phyloP scores from a whole-genome alignment of 2,797 vertebrate species.

The Manis crassicaudata region DNA sequence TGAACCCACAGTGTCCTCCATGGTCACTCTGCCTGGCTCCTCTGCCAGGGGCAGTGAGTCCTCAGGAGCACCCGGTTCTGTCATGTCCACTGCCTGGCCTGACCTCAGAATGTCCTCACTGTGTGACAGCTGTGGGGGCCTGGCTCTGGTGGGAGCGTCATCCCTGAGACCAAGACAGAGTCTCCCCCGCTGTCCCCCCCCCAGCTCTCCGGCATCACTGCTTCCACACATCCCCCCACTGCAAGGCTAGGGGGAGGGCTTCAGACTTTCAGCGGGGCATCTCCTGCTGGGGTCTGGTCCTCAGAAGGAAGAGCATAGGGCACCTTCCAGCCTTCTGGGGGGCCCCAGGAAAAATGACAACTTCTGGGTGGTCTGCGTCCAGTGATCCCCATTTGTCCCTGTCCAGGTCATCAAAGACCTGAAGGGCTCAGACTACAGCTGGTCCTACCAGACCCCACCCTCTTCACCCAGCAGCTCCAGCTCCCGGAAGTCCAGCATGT shows the following conservation, averaged over 20 bases:
- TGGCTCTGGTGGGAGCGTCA: fast-evolving
- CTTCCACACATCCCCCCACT: too few relatives aligned
- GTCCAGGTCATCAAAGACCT: conserved; percentile 96
- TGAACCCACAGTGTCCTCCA: neutral
- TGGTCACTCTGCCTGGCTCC: neutral
- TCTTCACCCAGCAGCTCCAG: conserved; percentile 96
- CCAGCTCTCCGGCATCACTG: neutral
- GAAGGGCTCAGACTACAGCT: conserved; percentile 97
- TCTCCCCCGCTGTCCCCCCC: neutral
- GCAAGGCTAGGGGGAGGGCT: neutral
- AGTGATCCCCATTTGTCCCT: neutral
- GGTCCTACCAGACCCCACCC: conserved; percentile 97
- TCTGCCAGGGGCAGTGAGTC: neutral
- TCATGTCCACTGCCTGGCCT: neutral
- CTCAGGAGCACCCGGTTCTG: neutral
- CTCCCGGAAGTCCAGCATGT: conserved; percentile 98
- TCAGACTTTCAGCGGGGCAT: neutral
- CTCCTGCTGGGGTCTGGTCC: neutral
- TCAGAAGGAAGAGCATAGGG: neutral
- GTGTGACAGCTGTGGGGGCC: neutral
- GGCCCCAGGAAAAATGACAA: neutral
- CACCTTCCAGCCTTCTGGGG: neutral
- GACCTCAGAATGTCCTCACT: neutral
- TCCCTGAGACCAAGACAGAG: neutral
- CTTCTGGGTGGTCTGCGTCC: neutral